Conservation (phyloP, 2,113 vertebrate species). For the Dendropsophus ebraccatus region DNA sequence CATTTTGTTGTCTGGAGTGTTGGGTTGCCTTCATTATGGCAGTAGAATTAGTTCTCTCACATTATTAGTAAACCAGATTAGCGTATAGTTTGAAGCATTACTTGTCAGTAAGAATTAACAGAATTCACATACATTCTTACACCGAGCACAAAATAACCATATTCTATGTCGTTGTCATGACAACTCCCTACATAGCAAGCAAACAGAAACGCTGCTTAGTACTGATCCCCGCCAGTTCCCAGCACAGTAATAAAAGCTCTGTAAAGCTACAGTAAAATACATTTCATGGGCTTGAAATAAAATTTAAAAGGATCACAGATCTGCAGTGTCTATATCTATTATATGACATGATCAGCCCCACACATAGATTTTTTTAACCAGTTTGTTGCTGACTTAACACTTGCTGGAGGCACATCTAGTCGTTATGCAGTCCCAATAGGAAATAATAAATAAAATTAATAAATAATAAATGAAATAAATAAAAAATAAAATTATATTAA, state of each 20-base stretch:
- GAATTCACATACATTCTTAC: conserved; percentile 9
- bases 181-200: conserved; percentile 17
- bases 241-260: conserved; percentile 18
- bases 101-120: conserved; percentile 16
- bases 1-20: background rate
- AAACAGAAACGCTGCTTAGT: conserved; percentile 4
- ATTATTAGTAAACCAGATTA: background rate
- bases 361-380: background rate
- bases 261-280: conserved; percentile 22
- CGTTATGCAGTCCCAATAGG: background rate
- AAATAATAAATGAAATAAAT: too few relatives aligned
- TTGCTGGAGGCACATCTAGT: background rate
- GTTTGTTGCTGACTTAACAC: background rate
- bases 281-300: conserved; percentile 26
- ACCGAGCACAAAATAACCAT: conserved; percentile 22
- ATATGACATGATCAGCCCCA: conserved; percentile 18
- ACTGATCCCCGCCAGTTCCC: conserved; percentile 12
- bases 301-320: conserved; percentile 29
- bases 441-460: background rate
- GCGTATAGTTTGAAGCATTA: background rate
- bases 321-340: conserved; percentile 17
- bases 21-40: background rate
- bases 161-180: conserved; percentile 28
- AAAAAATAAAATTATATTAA: background rate
- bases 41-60: background rate